phyloP scores from a whole-genome alignment of 2,797 vertebrate genomes.

The Rhadinocentrus ornatus region DNA sequence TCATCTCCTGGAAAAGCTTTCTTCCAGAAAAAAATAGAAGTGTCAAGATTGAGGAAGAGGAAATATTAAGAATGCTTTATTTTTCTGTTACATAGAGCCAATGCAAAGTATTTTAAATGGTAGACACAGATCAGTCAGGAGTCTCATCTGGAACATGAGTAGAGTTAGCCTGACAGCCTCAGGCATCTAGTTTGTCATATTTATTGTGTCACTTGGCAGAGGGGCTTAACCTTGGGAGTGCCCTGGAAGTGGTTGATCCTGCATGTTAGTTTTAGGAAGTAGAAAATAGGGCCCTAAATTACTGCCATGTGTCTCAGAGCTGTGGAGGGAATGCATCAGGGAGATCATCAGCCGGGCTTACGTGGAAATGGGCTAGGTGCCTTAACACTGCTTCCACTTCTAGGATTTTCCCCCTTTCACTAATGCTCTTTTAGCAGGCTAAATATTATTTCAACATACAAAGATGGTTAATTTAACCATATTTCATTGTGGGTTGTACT shows the following conservation, averaged over 20 bases:
- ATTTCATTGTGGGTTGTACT: conserved; percentile 37
- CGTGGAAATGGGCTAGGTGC: conserved; percentile 71
- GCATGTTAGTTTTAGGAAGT: conserved; percentile 84
- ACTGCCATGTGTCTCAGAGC: conserved; percentile 85
- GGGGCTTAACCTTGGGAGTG: conserved; percentile 81
- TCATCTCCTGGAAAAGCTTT: conserved; percentile 44
- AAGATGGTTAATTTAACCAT: conserved; percentile 50
- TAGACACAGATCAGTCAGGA: conserved; percentile 56
- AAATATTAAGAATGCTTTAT: conserved; percentile 40
- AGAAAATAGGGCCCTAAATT: conserved; percentile 86
- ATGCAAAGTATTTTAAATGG: conserved; percentile 60
- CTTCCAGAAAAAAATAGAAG: conserved; percentile 32
- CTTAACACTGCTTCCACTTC: conserved; percentile 50
- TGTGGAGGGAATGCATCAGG: conserved; percentile 74
- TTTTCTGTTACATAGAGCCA: conserved; percentile 37
- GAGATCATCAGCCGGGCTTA: conserved; percentile 70
- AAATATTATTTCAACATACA: conserved; percentile 77
- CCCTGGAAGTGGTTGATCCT: conserved; percentile 82
- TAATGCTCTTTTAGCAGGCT: conserved; percentile 71
- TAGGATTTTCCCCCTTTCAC: conserved; percentile 53
- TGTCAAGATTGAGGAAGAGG: conserved; percentile 18
- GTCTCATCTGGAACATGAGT: conserved; percentile 60
- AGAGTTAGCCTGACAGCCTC: conserved; percentile 54
- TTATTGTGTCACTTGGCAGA: conserved; percentile 80
- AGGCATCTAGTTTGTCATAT: conserved; percentile 74